A percentile compares a stretch with the other conserved stretches of the same genome.
phyloP scores from a whole-genome alignment of 2,113 vertebrate species.

The Epinephelus moara region DNA sequence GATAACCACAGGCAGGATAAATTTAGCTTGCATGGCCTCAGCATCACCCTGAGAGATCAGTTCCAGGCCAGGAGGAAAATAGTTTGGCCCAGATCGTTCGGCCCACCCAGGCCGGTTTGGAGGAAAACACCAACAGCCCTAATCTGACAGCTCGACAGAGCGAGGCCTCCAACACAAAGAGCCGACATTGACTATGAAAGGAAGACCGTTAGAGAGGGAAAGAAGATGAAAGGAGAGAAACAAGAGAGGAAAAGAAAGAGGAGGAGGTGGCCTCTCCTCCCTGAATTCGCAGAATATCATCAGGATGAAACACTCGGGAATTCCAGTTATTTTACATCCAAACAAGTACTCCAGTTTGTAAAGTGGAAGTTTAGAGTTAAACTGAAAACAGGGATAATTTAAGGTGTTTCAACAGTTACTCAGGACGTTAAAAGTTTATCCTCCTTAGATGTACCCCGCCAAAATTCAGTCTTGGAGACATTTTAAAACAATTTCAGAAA shows the following conservation, averaged over 20 bases:
- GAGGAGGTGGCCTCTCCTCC: slow-evolving; percentile 1
- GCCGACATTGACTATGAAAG: slow-evolving; percentile 43
- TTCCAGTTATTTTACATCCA: background rate
- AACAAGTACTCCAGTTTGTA: background rate
- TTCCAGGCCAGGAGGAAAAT: background rate
- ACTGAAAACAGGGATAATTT: background rate
- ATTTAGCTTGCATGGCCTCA: background rate
- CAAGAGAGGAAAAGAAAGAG: background rate
- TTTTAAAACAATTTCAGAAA: too few relatives aligned
- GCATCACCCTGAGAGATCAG: background rate
- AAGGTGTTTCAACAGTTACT: background rate
- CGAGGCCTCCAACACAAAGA: slow-evolving; percentile 52
- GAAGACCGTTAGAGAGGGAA: slow-evolving; percentile 33
- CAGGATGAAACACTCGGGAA: background rate
- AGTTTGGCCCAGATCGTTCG: background rate
- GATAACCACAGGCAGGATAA: background rate
- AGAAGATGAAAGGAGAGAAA: slow-evolving; percentile 26
- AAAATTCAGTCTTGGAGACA: too few relatives aligned
- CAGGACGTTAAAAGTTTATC: background rate
- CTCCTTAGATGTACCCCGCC: too few relatives aligned
- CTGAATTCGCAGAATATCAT: background rate
- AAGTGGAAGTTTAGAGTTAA: too few relatives aligned
- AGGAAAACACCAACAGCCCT: slow-evolving; percentile 6
- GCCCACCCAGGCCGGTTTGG: slow-evolving; percentile 12
- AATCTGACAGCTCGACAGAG: slow-evolving; percentile 6